Percentiles rank a stretch among this genome's conserved stretches.
Evolutionary conservation across 2,888 invertebrate species (phyloP).

Genomic region (Hydrotaea cyrtoneurina): DNA sequence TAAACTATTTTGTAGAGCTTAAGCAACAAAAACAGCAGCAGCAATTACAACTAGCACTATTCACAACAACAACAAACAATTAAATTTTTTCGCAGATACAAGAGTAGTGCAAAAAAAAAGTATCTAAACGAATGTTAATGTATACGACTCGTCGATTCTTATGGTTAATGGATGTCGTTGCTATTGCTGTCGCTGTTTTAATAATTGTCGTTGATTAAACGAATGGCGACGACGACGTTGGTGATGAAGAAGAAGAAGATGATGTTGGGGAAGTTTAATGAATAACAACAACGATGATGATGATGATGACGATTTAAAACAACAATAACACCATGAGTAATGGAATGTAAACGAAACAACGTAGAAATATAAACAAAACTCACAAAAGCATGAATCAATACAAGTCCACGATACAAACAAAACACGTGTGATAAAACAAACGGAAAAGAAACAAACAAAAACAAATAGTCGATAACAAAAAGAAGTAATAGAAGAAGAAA

Average conservation of each 20-base stretch:
- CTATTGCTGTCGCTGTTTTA: neutral
- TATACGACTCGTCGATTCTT: neutral
- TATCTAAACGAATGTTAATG: conserved; percentile 12
- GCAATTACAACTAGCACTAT: neutral
- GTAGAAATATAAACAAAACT: conserved; percentile 3
- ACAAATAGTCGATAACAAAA: too few relatives aligned
- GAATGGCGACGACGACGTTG: neutral
- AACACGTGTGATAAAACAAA: conserved; percentile 19
- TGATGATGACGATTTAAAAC: neutral
- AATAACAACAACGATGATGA: neutral
- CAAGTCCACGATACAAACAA: neutral
- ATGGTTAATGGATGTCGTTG: neutral
- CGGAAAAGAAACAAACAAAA: neutral
- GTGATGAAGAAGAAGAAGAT: neutral
- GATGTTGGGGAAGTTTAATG: neutral
- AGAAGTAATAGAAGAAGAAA: neutral
- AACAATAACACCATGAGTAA: conserved; percentile 1
- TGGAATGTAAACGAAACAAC: neutral
- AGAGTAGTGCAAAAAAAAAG: neutral
- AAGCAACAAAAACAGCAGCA: neutral
- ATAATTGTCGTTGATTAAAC: neutral
- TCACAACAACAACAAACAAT: neutral
- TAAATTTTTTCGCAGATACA: neutral
- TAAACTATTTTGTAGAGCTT: neutral
- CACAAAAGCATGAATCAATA: neutral